Base-by-base conservation (phyloP, 2,113 vertebrate species). In the Acanthochromis polyacanthus region DNA sequence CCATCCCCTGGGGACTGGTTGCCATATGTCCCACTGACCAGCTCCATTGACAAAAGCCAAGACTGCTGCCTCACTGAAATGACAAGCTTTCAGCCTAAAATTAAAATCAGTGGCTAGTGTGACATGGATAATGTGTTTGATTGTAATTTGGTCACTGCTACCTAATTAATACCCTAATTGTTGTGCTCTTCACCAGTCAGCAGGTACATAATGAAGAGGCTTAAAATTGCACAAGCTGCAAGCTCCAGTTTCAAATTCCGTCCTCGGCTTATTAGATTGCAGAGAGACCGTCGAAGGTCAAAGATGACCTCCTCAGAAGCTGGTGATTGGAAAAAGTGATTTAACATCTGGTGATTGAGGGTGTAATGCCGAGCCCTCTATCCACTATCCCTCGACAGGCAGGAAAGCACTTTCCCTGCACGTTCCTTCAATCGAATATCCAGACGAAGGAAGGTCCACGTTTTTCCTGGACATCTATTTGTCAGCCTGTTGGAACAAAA, bases 21-120 rank as follows among this genome's bases (percentile, higher is more conserved):
- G 74, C 87, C 85, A 88, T 88, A 85, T 90, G 87, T 85, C 73
- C 38, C 52, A 71, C 68, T 72, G 72, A 81, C 68, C 55, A 70
- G 11, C 59, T 72, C 68, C 55, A 55, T 48, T 45, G 78, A 78
- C 52, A 20, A 58, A 59, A 79, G 73, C 65, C 72, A 70, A 53
- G 53, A 16, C 12, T 58, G 36, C 70, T 25, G 66, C 55, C 28
- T 78, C 52, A 48, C 20, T 43, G 0, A 38, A 32, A 69, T 20
- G 50, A 83, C 28, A 52, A 63, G 10, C 1, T 51, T 78, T 48
- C 58, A 78, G 15, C 32, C 32, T 1, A n/a, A 76, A 82, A 81
- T 78, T 1, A n/a, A 76, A 82, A 81, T 78, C 76, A 71, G 48
- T 85, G 58, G 0, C n/a, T n/a, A 9, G 25, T 1, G 4, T 63